Conservation (phyloP, 2,113 vertebrate genomes). For the Gallinago paraguaiae region DNA sequence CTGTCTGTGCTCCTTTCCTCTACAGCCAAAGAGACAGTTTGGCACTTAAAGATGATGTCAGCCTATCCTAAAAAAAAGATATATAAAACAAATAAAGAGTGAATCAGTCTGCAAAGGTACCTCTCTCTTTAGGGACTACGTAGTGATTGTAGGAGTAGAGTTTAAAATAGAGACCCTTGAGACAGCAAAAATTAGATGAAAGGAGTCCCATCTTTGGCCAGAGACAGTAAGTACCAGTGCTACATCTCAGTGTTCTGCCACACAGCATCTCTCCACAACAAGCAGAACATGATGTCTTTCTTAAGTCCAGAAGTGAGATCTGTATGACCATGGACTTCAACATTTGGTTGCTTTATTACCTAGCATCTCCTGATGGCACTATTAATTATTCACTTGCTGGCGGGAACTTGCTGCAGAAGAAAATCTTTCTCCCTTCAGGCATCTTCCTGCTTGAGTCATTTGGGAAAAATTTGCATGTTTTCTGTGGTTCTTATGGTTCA, state of each 20-base stretch:
- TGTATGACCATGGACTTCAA: not conserved
- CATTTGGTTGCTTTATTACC: not conserved
- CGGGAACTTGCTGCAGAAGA: not conserved
- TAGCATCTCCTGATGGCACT: not conserved
- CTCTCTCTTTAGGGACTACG: not conserved
- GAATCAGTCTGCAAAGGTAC: not conserved
- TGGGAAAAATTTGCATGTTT: not conserved
- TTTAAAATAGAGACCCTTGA: not conserved
- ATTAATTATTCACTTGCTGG: not conserved
- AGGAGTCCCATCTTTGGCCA: not conserved
- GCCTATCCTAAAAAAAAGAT: not conserved
- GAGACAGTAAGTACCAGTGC: not conserved
- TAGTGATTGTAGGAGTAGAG: not conserved
- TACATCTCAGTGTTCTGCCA: not conserved
- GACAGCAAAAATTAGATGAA: not conserved
- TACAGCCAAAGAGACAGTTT: not conserved
- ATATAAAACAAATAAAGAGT: not conserved
- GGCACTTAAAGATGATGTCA: not conserved
- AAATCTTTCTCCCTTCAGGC: not conserved
- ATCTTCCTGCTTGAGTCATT: not conserved
- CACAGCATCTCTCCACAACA: not conserved
- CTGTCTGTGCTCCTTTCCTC: not conserved
- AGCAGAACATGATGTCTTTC: not conserved
- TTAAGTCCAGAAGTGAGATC: not conserved
- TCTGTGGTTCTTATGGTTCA: not conserved